Base-by-base conservation (phyloP, 1,140 invertebrate species). In the Trichoplusia ni region DNA sequence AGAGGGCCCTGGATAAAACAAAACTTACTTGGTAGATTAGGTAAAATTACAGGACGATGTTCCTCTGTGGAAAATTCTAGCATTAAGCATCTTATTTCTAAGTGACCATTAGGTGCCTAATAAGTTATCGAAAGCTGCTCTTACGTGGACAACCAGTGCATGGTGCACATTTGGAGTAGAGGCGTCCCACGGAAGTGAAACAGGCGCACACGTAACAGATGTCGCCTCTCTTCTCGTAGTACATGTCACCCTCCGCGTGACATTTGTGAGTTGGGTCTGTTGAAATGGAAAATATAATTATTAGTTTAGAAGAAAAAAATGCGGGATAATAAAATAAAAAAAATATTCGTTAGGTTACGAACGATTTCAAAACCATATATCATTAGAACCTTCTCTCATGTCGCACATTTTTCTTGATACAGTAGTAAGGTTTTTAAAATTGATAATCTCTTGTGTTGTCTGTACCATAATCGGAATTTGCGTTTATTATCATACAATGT, bases 201-300 rank as follows among this genome's bases (percentile, higher is more conserved):
- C 83, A 84, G 2, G 46, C 81, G 53, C 81, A 84, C 6, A 86
- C 49, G 63, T 64, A 62, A 49, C 81, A 86, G 3, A 31, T 67
- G 27, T 31, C 35, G 1, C 18, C 11, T 1, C 18, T 8, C n/a
- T 49, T 64, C 1, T 53, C 14, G 64, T 76, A 80, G 68, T 68
- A 84, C 77, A 82, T 80, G 25, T 83, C 79, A 3, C 80, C 80
- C n/a, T 61, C 67, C n/a, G 64, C 37, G 0, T n/a, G 19, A 42
- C 81, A 82, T 70, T 44, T 40, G 16, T 44, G 14, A 3, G 33
- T 2, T 19, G 14, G 13, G 2, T 18, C 35, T 56, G 23, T 27
- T 11, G 4, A 16, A 0, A 29, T n/a, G 4, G 35, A 46, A n/a
- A n/a, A n/a, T 1, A 37, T 14, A 14, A 13, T 14, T 37, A n/a